Base-by-base conservation (phyloP, 2,888 invertebrate species). In the Oxycera nigricornis region DNA sequence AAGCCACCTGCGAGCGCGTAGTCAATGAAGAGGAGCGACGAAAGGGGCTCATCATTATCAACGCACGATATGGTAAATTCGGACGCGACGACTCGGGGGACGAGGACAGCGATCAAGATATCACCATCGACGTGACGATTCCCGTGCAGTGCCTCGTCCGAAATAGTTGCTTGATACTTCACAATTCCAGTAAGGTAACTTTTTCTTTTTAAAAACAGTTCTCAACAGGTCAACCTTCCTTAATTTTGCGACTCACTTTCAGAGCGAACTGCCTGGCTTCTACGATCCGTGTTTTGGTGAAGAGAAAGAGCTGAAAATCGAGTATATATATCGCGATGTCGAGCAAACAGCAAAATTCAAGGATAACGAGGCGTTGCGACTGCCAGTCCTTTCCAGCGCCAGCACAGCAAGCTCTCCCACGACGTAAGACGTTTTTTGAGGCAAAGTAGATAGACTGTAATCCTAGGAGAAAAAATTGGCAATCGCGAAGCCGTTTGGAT, bases 191-290 rank as follows among this genome's bases (percentile, higher is more conserved):
- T 73, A 97, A 97, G 91, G 96, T 96, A 85, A 79, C 35, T 20
- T 22, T 11, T 24, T 46, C 46, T 11, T 35, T n/a, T n/a, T n/a
- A n/a, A 46, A 46, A 11, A 3, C 17, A 7, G 46, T 3, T 7
- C 46, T 46, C 46, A n/a, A 3, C n/a, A n/a, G n/a, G n/a, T n/a
- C n/a, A n/a, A n/a, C n/a, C n/a, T n/a, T n/a, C n/a, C n/a, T n/a
- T n/a, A n/a, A n/a, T n/a, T n/a, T n/a, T 46, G 2, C 20, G 41
- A 24, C 62, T 61, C 28, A 26, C 78, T 89, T 89, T 28, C 86
- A 98, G 97, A 92, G 94, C 83, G 95, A 96, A 82, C 86, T 98
- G 77, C 95, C 98, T 11, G 98, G 98, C 31, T 98, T 98, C 86
- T 98, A 94, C 86, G 98, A 99, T 86, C 96, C 97, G 0, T 95